Evolutionary conservation across 2,888 invertebrate species (phyloP).

Genomic region (Lymantria monacha): DNA sequence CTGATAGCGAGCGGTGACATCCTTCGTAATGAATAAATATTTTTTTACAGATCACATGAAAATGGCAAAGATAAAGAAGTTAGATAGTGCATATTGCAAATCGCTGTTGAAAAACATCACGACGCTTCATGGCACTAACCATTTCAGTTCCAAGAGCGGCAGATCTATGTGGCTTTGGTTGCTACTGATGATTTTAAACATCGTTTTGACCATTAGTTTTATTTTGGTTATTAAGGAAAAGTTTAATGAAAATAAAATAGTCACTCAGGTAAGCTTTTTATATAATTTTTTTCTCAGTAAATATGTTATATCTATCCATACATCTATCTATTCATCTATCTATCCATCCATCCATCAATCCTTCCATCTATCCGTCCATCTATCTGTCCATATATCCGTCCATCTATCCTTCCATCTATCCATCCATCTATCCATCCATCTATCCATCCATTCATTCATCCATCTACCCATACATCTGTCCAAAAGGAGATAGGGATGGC

Average conservation of each 20-base stretch:
- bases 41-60: conserved; percentile 1
- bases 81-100: conserved; percentile 8
- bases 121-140: conserved; percentile 53
- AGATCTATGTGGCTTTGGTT: conserved; percentile 42
- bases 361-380: too few relatives aligned
- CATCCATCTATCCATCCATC: too few relatives aligned
- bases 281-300: background rate
- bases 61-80: conserved; percentile 20
- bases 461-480: too few relatives aligned
- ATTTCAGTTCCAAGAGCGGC: conserved; percentile 40
- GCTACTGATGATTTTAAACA: conserved; percentile 37
- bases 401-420: too few relatives aligned
- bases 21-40: too few relatives aligned
- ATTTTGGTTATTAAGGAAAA: conserved; percentile 52
- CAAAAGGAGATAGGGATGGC: too few relatives aligned
- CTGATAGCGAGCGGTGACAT: too few relatives aligned
- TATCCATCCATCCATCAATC: too few relatives aligned
- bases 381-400: too few relatives aligned
- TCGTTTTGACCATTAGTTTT: conserved; percentile 43
- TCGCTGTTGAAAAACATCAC: conserved; percentile 41
- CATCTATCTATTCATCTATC: too few relatives aligned
- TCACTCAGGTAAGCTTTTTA: conserved; percentile 48
- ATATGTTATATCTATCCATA: background rate
- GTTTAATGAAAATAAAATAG: conserved; percentile 56
- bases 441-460: too few relatives aligned